These are phyloP conservation scores for Phalanger gymnotis DNA, from an alignment of 2,797 vertebrate species.

Conservation along the genomic window DNA sequence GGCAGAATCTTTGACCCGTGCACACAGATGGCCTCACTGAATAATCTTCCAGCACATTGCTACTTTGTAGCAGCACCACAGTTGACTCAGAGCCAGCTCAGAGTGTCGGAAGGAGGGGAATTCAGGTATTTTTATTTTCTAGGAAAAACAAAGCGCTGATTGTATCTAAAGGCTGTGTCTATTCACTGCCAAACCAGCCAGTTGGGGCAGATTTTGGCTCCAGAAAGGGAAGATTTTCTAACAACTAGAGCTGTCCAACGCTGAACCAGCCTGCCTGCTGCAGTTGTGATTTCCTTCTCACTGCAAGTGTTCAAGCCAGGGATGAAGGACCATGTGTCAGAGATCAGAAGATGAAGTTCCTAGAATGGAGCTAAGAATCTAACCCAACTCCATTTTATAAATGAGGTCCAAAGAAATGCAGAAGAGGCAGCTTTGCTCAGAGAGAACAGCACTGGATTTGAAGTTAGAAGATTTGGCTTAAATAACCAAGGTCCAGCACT, in stretches of 20 bases:
- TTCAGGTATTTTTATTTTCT: slow-evolving; percentile 1
- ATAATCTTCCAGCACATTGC: background rate
- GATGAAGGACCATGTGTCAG: background rate
- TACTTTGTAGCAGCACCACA: background rate
- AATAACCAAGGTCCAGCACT: background rate
- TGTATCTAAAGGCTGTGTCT: background rate
- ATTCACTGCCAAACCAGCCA: slow-evolving; percentile 1
- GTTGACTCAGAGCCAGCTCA: background rate
- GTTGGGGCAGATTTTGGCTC: slow-evolving; percentile 1
- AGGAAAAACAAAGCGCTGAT: background rate
- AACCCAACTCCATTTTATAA: background rate
- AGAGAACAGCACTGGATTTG: background rate
- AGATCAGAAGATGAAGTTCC: background rate
- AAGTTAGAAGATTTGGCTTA: background rate
- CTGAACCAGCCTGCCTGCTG: background rate
- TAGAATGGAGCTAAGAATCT: background rate
- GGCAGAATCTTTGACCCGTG: background rate
- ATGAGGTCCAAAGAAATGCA: background rate
- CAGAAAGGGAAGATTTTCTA: background rate
- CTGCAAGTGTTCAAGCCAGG: background rate
- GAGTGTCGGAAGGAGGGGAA: background rate
- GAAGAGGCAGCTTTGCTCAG: background rate
- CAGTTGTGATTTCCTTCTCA: background rate
- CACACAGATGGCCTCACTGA: background rate
- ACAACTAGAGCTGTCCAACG: background rate